A percentile compares a stretch with the other conserved stretches of the same genome.
Conservation (phyloP, 2,888 invertebrate species). For the Harpalus rufipes region DNA sequence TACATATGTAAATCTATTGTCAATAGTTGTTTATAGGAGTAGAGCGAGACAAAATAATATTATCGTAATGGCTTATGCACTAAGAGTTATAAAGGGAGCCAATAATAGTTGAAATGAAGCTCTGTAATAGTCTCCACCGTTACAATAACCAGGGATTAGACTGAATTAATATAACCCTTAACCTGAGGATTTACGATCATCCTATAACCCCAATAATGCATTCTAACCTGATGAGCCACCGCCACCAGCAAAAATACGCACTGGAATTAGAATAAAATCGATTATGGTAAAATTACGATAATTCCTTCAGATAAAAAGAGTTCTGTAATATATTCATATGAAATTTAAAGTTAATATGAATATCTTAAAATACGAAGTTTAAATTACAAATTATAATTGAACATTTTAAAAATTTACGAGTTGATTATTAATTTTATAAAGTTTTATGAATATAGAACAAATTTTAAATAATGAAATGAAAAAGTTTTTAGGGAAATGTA, state of each 20-base stretch:
- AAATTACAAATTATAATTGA: too few species aligned
- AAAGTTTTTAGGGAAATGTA: too few species aligned
- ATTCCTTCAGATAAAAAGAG: too few species aligned
- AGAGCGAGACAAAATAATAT: not conserved
- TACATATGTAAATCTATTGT: slow-evolving; percentile 4
- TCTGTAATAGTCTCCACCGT: slow-evolving; percentile 30
- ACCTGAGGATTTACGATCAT: slow-evolving; percentile 35
- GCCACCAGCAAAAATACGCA: not conserved
- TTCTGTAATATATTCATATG: too few species aligned
- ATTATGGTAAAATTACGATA: too few species aligned
- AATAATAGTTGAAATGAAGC: slow-evolving; percentile 44
- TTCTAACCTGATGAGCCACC: slow-evolving; percentile 14
- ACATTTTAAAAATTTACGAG: too few species aligned
- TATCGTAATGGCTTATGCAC: slow-evolving; percentile 21
- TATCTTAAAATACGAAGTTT: too few species aligned
- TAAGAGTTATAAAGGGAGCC: slow-evolving; percentile 43
- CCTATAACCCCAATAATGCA: slow-evolving; percentile 46
- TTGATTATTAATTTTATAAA: too few species aligned
- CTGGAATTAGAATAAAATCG: too few species aligned
- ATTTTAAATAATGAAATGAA: too few species aligned
- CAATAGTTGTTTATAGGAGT: slow-evolving; percentile 7
- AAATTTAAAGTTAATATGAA: too few species aligned
- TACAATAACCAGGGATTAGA: slow-evolving; percentile 47
- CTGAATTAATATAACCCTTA: slow-evolving; percentile 45
- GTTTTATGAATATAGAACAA: too few species aligned